phyloP scores from a whole-genome alignment of 2,888 invertebrate species.

The Cryptocephalus primarius region DNA sequence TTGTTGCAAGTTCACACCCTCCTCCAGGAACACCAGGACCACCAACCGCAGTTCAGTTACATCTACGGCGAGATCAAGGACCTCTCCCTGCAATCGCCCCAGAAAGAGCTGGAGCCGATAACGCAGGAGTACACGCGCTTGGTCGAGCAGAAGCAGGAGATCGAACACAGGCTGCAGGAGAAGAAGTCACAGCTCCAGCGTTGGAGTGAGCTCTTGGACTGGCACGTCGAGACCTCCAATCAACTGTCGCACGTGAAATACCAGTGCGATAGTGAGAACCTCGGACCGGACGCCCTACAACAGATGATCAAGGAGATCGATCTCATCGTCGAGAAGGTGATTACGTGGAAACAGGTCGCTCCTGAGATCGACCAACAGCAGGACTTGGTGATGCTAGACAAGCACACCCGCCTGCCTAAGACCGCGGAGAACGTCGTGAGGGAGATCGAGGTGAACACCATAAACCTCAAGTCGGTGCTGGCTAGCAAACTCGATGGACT shows the following conservation, averaged over 20 bases:
- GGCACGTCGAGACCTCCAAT: conserved; percentile 69
- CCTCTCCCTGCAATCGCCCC: conserved; percentile 56
- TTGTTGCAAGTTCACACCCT: conserved; percentile 70
- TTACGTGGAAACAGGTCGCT: conserved; percentile 60
- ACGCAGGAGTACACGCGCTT: conserved; percentile 67
- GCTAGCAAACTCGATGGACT: conserved; percentile 55
- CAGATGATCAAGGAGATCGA: conserved; percentile 59
- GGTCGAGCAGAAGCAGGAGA: conserved; percentile 64
- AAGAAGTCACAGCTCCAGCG: conserved; percentile 67
- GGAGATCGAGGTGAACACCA: conserved; percentile 61
- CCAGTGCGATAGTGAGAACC: conserved; percentile 65
- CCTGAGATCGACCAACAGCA: conserved; percentile 57
- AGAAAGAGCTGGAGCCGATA: conserved; percentile 61
- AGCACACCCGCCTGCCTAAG: conserved; percentile 56
- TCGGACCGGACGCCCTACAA: conserved; percentile 58
- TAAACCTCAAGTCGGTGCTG: conserved; percentile 54
- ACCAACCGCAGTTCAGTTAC: conserved; percentile 63
- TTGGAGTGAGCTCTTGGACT: conserved; percentile 73
- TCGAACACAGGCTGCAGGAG: conserved; percentile 62
- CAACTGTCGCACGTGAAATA: conserved; percentile 72
- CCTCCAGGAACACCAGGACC: conserved; percentile 75
- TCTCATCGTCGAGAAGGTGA: conserved; percentile 53
- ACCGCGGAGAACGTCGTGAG: conserved; percentile 62
- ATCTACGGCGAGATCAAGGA: conserved; percentile 78
- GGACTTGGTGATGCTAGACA: conserved; percentile 57